phyloP scores from a whole-genome alignment of 2,888 invertebrate genomes.

The Ennomos erosarius region DNA sequence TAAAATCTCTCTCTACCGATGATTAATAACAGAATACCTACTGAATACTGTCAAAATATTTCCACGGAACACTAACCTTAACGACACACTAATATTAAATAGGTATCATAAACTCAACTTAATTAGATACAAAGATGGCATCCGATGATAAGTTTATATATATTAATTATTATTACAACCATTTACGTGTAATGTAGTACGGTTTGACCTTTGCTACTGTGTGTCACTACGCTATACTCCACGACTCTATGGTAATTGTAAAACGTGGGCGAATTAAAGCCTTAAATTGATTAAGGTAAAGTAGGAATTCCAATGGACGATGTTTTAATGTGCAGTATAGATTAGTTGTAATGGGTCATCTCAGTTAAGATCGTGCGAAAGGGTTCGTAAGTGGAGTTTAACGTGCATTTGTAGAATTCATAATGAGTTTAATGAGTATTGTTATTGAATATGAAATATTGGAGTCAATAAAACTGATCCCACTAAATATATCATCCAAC shows the following conservation, averaged over 20 bases:
- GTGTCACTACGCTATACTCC: slow-evolving; percentile 2
- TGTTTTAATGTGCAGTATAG: slow-evolving; percentile 28
- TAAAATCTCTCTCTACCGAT: no score
- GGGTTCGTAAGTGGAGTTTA: slow-evolving; percentile 20
- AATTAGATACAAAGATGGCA: not conserved
- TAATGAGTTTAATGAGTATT: not conserved
- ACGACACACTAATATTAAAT: no score
- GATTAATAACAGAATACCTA: no score
- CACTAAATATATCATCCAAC: no score
- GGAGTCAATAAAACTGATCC: no score
- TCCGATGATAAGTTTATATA: no score
- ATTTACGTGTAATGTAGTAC: no score
- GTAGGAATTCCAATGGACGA: slow-evolving; percentile 42
- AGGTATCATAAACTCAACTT: not conserved
- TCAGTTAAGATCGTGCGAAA: slow-evolving; percentile 29
- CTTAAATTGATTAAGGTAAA: slow-evolving; percentile 51
- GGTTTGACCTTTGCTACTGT: slow-evolving; percentile 13
- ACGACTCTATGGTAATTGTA: slow-evolving; percentile 36
- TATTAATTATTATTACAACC: no score
- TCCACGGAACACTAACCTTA: no score
- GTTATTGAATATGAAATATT: no score
- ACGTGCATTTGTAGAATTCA: slow-evolving; percentile 18
- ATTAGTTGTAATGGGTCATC: slow-evolving; percentile 25
- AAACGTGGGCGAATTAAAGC: slow-evolving; percentile 56
- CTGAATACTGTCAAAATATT: no score